Evolutionary conservation across 2,113 vertebrate species (phyloP), one percentile per base, ranked within the genome.

Genomic region (Calidris pygmaea): DNA sequence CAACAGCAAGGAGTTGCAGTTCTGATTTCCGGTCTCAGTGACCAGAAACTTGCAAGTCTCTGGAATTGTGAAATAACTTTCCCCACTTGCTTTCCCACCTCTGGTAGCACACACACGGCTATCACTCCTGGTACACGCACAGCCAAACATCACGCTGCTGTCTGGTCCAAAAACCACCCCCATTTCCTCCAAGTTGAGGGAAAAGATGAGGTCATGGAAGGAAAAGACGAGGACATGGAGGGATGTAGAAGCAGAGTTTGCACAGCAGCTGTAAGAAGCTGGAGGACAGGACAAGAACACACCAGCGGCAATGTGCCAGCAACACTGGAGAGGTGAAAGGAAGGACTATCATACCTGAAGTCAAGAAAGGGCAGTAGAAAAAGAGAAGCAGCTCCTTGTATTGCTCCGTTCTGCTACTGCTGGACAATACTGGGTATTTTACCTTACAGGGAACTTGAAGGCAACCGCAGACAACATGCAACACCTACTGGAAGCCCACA

Each of bases 61-160:
- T 35, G 20, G 26, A 75, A 85, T 19, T 9, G 2, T 63, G 45
- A 76, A 82, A 32, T 24, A 35, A 45, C 34, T 27, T 30, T 37
- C 10, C 35, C 29, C 83, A 39, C 53, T 60, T 66, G 30, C 15
- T 74, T 70, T 83, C 67, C 79, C 50, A 70, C 14, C n/a, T 27
- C 34, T 62, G 56, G n/a, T 14, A 83, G 70, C 52, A 52, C 4
- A 22, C 3, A 29, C 20, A 9, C 1, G 76, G 30, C 45, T 76
- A 14, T 12, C 24, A 3, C 17, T 67, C 50, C 72, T 8, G 32
- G 10, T 65, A 62, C 12, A 20, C 0, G 0, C 23, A 45, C 9
- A 85, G 11, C 8, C 30, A 77, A 74, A 58, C 41, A 77, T 24
- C 41, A 29, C 6, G 7, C n/a, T 70, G 48, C 35, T 58, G 27